Percentiles rank a stretch among this genome's conserved stretches.
Conservation (phyloP, 2,888 invertebrate genomes). For the Troides aeacus region DNA sequence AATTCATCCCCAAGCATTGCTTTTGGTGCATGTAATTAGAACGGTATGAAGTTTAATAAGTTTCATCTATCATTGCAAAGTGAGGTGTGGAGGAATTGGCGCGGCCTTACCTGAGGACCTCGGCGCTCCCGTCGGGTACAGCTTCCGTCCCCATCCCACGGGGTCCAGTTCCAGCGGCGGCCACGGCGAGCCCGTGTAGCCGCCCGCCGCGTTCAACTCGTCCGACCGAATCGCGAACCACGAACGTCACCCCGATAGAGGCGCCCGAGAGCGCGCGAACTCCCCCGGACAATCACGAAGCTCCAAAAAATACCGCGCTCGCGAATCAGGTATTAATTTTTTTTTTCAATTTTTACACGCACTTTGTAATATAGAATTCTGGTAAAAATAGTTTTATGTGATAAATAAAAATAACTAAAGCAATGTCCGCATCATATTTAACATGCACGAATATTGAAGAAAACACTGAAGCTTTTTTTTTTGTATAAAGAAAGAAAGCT, state of each 20-base stretch:
- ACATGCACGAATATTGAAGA: constrained; percentile 18
- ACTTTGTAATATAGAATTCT: constrained; percentile 6
- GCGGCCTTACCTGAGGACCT: constrained; percentile 76
- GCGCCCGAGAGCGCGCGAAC: constrained; percentile 67
- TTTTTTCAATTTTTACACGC: constrained; percentile 23
- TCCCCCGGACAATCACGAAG: constrained; percentile 56
- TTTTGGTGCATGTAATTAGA: too few species aligned
- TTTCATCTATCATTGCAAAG: too few species aligned
- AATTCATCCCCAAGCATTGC: too few species aligned
- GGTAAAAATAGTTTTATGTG: not conserved
- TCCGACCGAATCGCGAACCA: constrained; percentile 86
- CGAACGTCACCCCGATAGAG: constrained; percentile 58
- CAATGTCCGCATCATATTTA: constrained; percentile 11
- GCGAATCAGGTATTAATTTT: constrained; percentile 30
- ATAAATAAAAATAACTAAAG: not conserved
- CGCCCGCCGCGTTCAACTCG: constrained; percentile 86
- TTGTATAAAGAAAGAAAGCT: not conserved
- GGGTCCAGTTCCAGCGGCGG: constrained; percentile 88
- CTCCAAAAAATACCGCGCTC: constrained; percentile 30
- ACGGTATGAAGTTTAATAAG: too few species aligned
- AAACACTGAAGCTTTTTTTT: constrained; percentile 12
- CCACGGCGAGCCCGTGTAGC: constrained; percentile 90
- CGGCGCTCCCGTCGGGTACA: constrained; percentile 87
- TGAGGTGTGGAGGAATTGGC: too few species aligned
- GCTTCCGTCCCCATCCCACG: constrained; percentile 89